Conservation (phyloP, 2,113 vertebrate species). For the Alosa alosa region DNA sequence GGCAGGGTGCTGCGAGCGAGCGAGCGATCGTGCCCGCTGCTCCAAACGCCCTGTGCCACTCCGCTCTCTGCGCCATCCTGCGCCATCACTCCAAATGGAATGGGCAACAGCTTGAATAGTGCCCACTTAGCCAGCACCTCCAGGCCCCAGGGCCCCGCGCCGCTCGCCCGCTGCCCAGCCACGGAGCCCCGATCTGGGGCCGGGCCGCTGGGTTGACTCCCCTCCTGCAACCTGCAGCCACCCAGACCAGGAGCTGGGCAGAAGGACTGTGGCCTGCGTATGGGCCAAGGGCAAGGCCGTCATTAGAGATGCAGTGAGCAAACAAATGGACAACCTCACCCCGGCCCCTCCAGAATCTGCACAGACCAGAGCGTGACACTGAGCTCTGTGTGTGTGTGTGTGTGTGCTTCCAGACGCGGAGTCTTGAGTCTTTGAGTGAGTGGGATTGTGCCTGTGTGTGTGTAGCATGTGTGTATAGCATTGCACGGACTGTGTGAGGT, state of each 20-base stretch:
- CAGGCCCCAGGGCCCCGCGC: slow-evolving; percentile 51
- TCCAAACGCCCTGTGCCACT: not conserved
- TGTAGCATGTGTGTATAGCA: no score
- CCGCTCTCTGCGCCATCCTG: not conserved
- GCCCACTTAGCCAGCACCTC: slow-evolving; percentile 76
- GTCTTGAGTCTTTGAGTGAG: not conserved
- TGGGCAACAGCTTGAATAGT: slow-evolving; percentile 83
- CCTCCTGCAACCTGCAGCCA: not conserved
- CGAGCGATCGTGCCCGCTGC: not conserved
- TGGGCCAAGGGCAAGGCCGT: slow-evolving; percentile 20
- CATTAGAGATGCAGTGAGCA: slow-evolving; percentile 48
- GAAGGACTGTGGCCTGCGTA: not conserved
- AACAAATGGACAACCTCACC: slow-evolving; percentile 32
- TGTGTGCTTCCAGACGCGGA: not conserved
- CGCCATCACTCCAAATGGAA: slow-evolving; percentile 70
- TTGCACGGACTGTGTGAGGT: no score
- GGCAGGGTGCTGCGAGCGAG: slow-evolving; percentile 72
- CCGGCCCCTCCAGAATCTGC: slow-evolving; percentile 34
- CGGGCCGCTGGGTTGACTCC: slow-evolving; percentile 46
- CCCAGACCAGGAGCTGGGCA: not conserved
- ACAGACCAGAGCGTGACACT: slow-evolving; percentile 11
- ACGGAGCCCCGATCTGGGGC: slow-evolving; percentile 40
- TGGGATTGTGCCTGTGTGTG: not conserved
- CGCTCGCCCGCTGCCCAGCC: slow-evolving; percentile 61
- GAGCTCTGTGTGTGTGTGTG: not conserved